Evolutionary conservation across 1,140 invertebrate genomes (phyloP).

Genomic region (Gonatopus flavifemur): DNA sequence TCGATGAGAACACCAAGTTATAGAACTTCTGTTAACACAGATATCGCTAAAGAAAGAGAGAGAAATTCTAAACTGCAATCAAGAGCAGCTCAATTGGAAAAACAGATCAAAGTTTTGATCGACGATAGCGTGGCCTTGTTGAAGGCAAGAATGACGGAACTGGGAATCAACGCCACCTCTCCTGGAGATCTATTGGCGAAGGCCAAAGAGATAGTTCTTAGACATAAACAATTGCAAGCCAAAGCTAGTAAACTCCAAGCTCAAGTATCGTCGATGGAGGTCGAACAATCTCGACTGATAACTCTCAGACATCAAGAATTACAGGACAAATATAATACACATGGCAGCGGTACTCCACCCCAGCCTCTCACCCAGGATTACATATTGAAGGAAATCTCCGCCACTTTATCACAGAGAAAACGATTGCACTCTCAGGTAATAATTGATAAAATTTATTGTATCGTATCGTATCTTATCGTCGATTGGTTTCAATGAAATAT

Average conservation of each 20-base stretch:
- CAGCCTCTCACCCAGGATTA: conserved; percentile 73
- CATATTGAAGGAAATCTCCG: conserved; percentile 81
- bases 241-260: conserved; percentile 80
- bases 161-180: conserved; percentile 82
- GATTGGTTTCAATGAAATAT: not conserved
- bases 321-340: conserved; percentile 65
- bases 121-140: conserved; percentile 89
- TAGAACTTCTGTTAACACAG: conserved; percentile 69
- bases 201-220: conserved; percentile 88
- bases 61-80: conserved; percentile 77
- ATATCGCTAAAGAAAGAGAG: conserved; percentile 83
- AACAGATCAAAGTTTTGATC: conserved; percentile 87
- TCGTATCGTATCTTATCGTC: not conserved
- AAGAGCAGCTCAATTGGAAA: conserved; percentile 81
- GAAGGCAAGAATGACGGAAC: conserved; percentile 86
- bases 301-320: conserved; percentile 69
- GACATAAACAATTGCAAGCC: conserved; percentile 87
- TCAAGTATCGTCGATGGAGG: conserved; percentile 73
- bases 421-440: conserved; percentile 74
- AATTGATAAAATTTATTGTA: no score
- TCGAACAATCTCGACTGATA: conserved; percentile 70
- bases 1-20: conserved; percentile 80
- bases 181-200: conserved; percentile 84
- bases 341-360: conserved; percentile 62
- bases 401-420: conserved; percentile 78